Percentiles rank a stretch among this genome's conserved stretches.
These are phyloP conservation scores for Ramphastos sulfuratus DNA, from an alignment of 2,113 vertebrate species.

Conservation along the genomic window DNA sequence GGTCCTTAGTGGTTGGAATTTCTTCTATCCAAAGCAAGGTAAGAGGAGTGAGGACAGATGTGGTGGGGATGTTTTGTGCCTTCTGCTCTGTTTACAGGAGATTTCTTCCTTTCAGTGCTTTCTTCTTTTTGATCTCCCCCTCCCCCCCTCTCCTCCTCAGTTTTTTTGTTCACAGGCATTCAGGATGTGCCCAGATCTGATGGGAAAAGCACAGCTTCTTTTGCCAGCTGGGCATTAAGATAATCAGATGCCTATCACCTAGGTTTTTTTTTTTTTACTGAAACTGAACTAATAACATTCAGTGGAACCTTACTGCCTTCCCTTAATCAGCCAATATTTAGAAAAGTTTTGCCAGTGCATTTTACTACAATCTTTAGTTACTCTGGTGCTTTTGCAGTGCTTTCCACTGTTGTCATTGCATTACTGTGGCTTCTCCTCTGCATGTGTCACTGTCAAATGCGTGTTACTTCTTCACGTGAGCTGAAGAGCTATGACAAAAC, in stretches of 20 bases:
- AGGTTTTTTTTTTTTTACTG: background rate
- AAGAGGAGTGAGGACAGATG: slow-evolving; percentile 57
- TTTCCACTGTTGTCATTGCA: background rate
- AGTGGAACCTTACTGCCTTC: background rate
- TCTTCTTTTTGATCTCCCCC: background rate
- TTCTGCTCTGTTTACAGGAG: background rate
- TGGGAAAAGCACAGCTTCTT: background rate
- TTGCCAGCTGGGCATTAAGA: background rate
- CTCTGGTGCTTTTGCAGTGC: background rate
- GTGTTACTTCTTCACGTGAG: background rate
- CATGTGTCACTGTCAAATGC: background rate
- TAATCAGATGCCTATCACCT: background rate
- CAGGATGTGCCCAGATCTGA: background rate
- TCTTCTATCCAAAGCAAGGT: slow-evolving; percentile 67
- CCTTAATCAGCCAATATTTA: slow-evolving; percentile 2
- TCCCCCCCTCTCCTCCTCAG: background rate
- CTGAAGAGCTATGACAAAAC: background rate
- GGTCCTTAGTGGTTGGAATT: slow-evolving; percentile 37
- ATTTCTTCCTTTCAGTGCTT: background rate
- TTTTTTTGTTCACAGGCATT: background rate
- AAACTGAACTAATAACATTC: background rate
- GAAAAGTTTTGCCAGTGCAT: background rate
- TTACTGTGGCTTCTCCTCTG: background rate
- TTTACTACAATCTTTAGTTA: slow-evolving; percentile 2
- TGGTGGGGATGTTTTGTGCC: background rate